Conservation (phyloP, 2,113 vertebrate species). For the Mustelus asterias region DNA sequence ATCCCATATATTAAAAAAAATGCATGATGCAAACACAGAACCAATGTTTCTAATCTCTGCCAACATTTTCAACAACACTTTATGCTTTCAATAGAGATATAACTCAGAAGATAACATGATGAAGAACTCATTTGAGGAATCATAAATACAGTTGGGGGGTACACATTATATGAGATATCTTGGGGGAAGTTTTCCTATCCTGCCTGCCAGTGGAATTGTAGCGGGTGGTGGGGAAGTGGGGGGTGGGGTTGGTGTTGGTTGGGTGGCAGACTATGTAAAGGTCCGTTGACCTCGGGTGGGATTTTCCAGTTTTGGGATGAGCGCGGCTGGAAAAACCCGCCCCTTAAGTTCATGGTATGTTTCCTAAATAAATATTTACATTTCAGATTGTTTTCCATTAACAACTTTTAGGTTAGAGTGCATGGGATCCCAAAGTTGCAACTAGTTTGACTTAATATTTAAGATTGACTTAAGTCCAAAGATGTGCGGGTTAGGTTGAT, state of each 20-base stretch:
- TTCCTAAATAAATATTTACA: not conserved
- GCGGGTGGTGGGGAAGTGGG: too few species aligned
- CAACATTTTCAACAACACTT: not conserved
- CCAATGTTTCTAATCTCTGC: not conserved
- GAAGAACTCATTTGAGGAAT: not conserved
- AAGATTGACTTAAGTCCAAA: too few species aligned
- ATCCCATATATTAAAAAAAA: too few species aligned
- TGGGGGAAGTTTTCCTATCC: not conserved
- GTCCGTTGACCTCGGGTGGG: too few species aligned
- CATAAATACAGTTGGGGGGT: not conserved
- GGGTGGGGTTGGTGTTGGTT: too few species aligned
- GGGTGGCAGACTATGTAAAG: too few species aligned
- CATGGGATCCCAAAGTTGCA: not conserved
- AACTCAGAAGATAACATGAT: not conserved
- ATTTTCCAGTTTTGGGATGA: too few species aligned
- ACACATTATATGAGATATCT: not conserved
- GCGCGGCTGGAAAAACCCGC: too few species aligned
- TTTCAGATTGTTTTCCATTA: not conserved
- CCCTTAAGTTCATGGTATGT: not conserved
- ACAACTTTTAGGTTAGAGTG: not conserved
- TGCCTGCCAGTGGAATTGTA: too few species aligned
- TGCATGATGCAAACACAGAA: not conserved
- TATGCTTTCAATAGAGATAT: not conserved
- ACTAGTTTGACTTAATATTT: not conserved
- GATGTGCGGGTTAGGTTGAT: too few species aligned